Percentiles rank a stretch among this genome's conserved stretches.
phyloP scores from a whole-genome alignment of 2,888 invertebrate genomes.

The Romanomermis culicivorax region DNA sequence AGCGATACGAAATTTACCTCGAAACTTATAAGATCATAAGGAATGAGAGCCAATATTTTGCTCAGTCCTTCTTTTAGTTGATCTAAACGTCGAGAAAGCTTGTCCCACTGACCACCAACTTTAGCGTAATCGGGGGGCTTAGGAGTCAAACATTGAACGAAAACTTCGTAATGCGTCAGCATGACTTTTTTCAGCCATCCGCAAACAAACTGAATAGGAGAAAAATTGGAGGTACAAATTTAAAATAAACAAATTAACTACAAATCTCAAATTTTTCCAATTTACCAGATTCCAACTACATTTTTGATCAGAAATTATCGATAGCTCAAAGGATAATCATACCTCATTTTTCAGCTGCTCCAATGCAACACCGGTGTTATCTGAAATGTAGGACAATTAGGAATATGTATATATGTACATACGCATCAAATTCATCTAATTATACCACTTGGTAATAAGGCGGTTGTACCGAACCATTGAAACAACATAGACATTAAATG shows the following conservation, averaged over 20 bases:
- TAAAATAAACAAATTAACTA: too few relatives aligned
- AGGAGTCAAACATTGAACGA: constrained; percentile 76
- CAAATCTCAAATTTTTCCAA: too few relatives aligned
- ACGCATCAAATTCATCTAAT: background rate
- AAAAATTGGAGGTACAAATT: background rate
- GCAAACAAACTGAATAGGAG: constrained; percentile 47
- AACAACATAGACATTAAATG: constrained; percentile 82
- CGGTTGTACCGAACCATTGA: constrained; percentile 97
- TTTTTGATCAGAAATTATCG: too few relatives aligned
- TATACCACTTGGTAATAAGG: constrained; percentile 75
- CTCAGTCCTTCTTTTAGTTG: constrained; percentile 85
- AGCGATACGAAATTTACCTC: constrained; percentile 34
- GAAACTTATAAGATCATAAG: constrained; percentile 84
- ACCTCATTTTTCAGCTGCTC: constrained; percentile 27
- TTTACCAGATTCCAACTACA: too few relatives aligned
- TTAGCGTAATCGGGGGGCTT: constrained; percentile 85
- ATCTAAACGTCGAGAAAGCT: constrained; percentile 40
- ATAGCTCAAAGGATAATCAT: background rate
- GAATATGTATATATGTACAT: background rate
- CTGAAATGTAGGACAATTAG: constrained; percentile 10
- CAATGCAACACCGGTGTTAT: constrained; percentile 23
- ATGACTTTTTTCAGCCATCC: constrained; percentile 69
- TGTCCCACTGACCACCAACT: constrained; percentile 75
- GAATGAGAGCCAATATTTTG: constrained; percentile 77
- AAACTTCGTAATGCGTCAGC: constrained; percentile 59